Evolutionary conservation across 2,888 invertebrate genomes (phyloP).

Genomic region (Plemyria rubiginata): DNA sequence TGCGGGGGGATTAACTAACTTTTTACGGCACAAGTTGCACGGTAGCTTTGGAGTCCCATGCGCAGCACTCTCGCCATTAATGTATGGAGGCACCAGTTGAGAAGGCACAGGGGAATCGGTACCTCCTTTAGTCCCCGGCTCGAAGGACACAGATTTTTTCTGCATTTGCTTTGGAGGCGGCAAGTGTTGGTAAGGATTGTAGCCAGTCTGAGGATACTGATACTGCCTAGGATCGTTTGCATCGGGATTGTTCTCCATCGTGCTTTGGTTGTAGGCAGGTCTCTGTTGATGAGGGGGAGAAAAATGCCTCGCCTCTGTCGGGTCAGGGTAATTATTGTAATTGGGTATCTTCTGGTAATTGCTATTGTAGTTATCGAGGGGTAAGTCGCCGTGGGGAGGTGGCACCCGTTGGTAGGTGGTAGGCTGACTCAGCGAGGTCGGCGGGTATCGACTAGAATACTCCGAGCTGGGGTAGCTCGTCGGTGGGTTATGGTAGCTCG

Average conservation of each 20-base stretch:
- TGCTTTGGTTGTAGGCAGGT: constrained; percentile 69
- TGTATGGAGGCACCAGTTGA: constrained; percentile 63
- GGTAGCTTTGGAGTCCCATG: constrained; percentile 84
- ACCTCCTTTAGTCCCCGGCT: constrained; percentile 89
- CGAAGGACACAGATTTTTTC: constrained; percentile 90
- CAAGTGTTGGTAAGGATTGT: constrained; percentile 87
- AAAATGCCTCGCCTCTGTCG: constrained; percentile 65
- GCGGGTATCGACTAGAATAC: constrained; percentile 82
- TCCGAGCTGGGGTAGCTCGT: constrained; percentile 76
- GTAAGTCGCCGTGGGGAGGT: constrained; percentile 80
- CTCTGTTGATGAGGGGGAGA: constrained; percentile 69
- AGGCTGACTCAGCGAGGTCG: constrained; percentile 63
- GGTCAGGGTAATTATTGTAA: constrained; percentile 65
- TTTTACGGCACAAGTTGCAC: constrained; percentile 95
- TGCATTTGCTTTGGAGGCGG: constrained; percentile 86
- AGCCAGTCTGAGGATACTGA: constrained; percentile 69
- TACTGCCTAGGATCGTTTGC: constrained; percentile 62
- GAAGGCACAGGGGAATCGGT: constrained; percentile 79
- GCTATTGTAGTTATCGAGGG: constrained; percentile 67
- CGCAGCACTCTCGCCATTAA: constrained; percentile 50
- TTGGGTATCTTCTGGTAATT: constrained; percentile 73
- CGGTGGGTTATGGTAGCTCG: constrained; percentile 81
- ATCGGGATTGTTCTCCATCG: constrained; percentile 51
- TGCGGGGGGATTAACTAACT: constrained; percentile 90
- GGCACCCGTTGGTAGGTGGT: constrained; percentile 87